Evolutionary conservation across 2,113 vertebrate species (phyloP).

Genomic region (Tonatia bakeri): DNA sequence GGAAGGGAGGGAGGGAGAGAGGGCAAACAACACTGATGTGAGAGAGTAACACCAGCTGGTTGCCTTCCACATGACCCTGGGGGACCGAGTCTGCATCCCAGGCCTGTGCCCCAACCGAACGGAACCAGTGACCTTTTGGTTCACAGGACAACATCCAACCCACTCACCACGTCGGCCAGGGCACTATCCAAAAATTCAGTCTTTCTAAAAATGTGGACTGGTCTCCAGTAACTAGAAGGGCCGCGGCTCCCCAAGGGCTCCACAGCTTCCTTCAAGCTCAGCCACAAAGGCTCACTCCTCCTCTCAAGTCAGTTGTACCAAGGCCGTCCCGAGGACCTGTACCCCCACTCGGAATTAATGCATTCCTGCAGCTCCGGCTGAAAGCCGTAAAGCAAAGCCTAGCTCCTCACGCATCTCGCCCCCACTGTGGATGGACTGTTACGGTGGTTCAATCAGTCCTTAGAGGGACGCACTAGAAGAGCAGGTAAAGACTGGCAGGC

Average conservation of each 20-base stretch:
- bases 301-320: neutral
- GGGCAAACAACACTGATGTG: no score
- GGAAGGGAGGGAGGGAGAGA: no score
- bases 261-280: neutral
- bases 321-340: neutral
- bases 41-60: no score
- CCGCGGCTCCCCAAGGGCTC: neutral
- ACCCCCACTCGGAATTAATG: neutral
- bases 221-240: neutral
- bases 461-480: neutral
- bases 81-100: no score
- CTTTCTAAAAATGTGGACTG: neutral
- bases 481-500: neutral
- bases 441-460: neutral
- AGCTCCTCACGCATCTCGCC: neutral
- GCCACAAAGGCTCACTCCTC: neutral
- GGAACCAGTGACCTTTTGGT: no score
- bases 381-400: neutral
- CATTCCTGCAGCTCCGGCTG: neutral
- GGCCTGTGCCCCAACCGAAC: no score
- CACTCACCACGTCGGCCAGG: no score
- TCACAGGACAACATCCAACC: no score
- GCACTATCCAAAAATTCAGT: neutral
- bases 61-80: no score
- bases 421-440: neutral